A percentile compares a stretch with the other conserved stretches of the same genome.
Conservation (phyloP, 2,888 invertebrate genomes). For the Trichogramma dendrolimi region DNA sequence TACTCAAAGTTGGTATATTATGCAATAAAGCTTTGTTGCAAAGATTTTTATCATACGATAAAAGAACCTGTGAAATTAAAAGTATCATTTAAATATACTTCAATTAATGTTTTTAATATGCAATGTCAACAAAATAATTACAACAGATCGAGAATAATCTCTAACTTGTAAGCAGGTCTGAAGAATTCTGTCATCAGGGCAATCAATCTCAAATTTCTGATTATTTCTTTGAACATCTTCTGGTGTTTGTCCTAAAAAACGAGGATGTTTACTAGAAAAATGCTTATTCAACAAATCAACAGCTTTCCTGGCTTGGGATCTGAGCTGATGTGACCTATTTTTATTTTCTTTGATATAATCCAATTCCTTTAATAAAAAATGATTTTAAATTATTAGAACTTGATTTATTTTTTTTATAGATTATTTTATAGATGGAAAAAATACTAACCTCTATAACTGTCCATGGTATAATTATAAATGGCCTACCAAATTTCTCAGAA, state of each 20-base stretch:
- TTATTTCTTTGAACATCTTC: slow-evolving; percentile 41
- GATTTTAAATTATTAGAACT: not conserved
- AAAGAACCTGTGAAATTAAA: slow-evolving; percentile 38
- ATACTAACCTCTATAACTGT: slow-evolving; percentile 43
- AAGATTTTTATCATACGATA: slow-evolving; percentile 50
- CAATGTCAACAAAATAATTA: not conserved
- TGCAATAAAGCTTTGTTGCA: slow-evolving; percentile 49
- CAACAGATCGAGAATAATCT: slow-evolving; percentile 33
- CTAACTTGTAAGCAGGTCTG: slow-evolving; percentile 52
- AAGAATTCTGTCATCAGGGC: slow-evolving; percentile 53
- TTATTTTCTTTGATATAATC: slow-evolving; percentile 48
- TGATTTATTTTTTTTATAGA: not conserved
- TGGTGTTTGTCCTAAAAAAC: slow-evolving; percentile 46
- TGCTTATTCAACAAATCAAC: slow-evolving; percentile 43
- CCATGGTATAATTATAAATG: slow-evolving; percentile 47
- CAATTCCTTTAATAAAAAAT: slow-evolving; percentile 42
- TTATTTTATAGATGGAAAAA: slow-evolving; percentile 2
- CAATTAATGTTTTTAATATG: not conserved
- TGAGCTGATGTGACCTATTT: slow-evolving; percentile 33
- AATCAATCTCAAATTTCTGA: slow-evolving; percentile 38
- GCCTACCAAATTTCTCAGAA: slow-evolving; percentile 40
- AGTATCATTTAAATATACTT: slow-evolving; percentile 6
- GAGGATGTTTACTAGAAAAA: slow-evolving; percentile 44
- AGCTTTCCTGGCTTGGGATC: slow-evolving; percentile 42
- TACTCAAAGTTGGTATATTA: slow-evolving; percentile 41